These are phyloP conservation scores for Chironomus striatipennis DNA, from an alignment of 1,140 invertebrate genomes.

Conservation along the genomic window DNA sequence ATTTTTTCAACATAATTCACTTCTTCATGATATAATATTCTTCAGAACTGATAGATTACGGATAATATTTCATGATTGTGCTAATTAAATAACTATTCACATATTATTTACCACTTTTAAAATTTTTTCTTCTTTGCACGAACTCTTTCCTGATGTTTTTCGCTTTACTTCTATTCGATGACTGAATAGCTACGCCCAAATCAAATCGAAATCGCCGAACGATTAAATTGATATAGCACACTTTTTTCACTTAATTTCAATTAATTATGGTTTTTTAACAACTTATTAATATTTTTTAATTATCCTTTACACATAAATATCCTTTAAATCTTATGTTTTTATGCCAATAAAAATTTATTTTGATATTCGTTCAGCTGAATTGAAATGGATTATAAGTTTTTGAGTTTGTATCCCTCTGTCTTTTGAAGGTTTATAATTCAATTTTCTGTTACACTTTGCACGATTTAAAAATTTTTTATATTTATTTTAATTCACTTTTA, in stretches of 20 bases:
- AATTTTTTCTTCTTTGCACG: not conserved
- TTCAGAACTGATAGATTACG: not conserved
- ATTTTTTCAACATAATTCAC: conserved; percentile 1
- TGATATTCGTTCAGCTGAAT: not conserved
- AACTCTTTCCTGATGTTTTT: conserved; percentile 21
- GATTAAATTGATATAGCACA: not conserved
- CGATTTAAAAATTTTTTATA: too few species aligned
- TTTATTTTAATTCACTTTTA: too few species aligned
- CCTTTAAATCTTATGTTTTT: not conserved
- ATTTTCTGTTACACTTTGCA: too few species aligned
- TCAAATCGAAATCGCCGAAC: not conserved
- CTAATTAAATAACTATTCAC: not conserved
- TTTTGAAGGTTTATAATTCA: too few species aligned
- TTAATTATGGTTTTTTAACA: not conserved
- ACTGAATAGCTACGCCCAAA: conserved; percentile 19
- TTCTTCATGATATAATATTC: too few species aligned
- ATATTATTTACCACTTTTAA: not conserved
- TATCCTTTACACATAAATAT: not conserved
- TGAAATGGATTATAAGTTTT: not conserved
- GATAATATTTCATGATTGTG: not conserved
- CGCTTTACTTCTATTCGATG: not conserved
- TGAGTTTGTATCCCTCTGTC: not conserved
- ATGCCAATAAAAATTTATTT: not conserved
- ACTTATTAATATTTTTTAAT: not conserved
- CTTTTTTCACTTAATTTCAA: not conserved